These are phyloP conservation scores for Ladona fulva DNA, from an alignment of 1,140 invertebrate genomes.

Conservation along the genomic window DNA sequence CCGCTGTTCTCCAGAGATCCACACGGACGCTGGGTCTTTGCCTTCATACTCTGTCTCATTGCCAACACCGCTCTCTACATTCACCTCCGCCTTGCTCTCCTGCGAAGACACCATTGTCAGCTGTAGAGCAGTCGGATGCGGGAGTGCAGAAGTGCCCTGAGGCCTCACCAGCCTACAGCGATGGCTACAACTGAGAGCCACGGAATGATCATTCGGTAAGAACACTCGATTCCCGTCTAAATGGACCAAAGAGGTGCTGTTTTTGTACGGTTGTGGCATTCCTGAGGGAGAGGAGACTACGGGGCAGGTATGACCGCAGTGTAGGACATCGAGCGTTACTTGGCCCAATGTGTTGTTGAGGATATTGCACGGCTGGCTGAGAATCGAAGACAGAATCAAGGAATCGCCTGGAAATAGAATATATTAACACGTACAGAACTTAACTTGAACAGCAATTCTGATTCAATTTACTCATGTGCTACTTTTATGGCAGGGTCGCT, in stretches of 20 bases:
- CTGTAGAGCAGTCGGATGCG: not conserved
- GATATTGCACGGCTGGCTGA: too few species aligned
- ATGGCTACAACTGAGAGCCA: not conserved
- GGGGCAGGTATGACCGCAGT: not conserved
- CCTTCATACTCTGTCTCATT: slow-evolving; percentile 21
- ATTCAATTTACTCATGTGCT: too few species aligned
- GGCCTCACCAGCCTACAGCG: not conserved
- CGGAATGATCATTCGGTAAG: not conserved
- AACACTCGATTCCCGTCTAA: not conserved
- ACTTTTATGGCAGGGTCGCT: too few species aligned
- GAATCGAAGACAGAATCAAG: too few species aligned
- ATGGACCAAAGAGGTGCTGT: too few species aligned
- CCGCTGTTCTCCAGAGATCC: not conserved
- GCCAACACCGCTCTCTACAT: slow-evolving; percentile 25
- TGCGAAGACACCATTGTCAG: slow-evolving; percentile 31
- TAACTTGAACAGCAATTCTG: too few species aligned
- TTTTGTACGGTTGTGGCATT: too few species aligned
- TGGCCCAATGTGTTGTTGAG: too few species aligned
- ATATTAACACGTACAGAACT: too few species aligned
- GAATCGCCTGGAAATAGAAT: too few species aligned
- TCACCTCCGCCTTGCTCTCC: slow-evolving; percentile 29
- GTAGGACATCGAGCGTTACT: not conserved
- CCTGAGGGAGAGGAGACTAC: not conserved
- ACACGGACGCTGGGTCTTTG: not conserved
- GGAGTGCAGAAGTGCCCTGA: not conserved